phyloP scores from a whole-genome alignment of 2,888 invertebrate species.

The Lasioglossum zephyrum region DNA sequence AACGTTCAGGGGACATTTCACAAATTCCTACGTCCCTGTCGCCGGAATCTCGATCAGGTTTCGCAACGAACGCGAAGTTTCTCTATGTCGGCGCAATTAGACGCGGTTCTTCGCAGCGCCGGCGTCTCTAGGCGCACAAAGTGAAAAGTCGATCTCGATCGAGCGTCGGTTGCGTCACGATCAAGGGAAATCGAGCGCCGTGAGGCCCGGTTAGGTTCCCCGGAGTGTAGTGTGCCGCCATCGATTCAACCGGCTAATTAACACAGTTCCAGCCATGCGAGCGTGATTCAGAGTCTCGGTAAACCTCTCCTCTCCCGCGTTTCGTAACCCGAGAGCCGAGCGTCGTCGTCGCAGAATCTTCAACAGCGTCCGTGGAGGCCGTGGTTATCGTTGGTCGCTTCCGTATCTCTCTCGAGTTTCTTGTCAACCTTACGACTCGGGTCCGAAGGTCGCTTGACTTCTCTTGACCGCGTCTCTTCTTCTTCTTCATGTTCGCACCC shows the following conservation, averaged over 20 bases:
- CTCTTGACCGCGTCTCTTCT: neutral
- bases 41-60: neutral
- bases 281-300: conserved; percentile 40
- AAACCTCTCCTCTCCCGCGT: conserved; percentile 18
- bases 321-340: conserved; percentile 39
- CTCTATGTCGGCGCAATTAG: conserved; percentile 1
- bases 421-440: conserved; percentile 61
- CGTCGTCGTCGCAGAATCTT: conserved; percentile 30
- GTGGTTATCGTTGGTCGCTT: conserved; percentile 24
- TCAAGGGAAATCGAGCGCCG: neutral
- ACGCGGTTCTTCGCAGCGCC: neutral
- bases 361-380: conserved; percentile 2
- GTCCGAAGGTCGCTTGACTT: conserved; percentile 64
- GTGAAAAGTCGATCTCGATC: conserved; percentile 16
- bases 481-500: neutral
- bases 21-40: neutral
- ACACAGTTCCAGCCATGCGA: conserved; percentile 39
- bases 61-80: neutral
- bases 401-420: conserved; percentile 38
- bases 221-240: neutral
- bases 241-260: conserved; percentile 46
- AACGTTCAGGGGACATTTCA: neutral
- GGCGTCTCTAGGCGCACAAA: conserved; percentile 3
- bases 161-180: conserved; percentile 2
- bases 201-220: neutral